A percentile compares a stretch with the other conserved stretches of the same genome.
Evolutionary conservation across 1,140 invertebrate genomes (phyloP).

Genomic region (Sycophila sp.): DNA sequence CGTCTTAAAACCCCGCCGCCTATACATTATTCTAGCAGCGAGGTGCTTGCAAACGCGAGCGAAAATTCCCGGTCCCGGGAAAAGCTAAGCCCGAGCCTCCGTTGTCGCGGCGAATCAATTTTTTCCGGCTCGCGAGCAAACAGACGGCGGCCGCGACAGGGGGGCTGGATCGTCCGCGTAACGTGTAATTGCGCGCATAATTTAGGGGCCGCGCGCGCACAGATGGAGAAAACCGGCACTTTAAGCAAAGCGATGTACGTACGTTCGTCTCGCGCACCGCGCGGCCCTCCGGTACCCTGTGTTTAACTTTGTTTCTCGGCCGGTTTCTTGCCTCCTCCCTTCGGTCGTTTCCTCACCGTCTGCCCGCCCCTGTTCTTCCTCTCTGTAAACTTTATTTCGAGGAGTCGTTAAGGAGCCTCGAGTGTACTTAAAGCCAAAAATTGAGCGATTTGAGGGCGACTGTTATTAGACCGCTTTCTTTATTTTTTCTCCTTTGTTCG

Average conservation of each 20-base stretch:
- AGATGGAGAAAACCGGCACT: conserved; percentile 44
- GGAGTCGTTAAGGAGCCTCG: conserved; percentile 7
- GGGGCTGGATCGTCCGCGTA: background rate
- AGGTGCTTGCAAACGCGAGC: too few species aligned
- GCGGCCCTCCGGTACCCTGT: conserved; percentile 48
- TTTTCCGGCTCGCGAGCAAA: too few species aligned
- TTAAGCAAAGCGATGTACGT: conserved; percentile 58
- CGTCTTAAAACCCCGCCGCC: too few species aligned
- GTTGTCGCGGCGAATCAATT: conserved; percentile 1
- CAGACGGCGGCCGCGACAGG: conserved; percentile 6
- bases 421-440: conserved; percentile 23
- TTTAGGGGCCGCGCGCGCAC: conserved; percentile 53
- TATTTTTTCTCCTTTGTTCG: conserved; percentile 2
- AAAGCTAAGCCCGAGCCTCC: background rate
- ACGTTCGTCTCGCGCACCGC: conserved; percentile 45
- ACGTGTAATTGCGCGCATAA: conserved; percentile 61
- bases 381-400: conserved; percentile 20
- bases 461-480: background rate
- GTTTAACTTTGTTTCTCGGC: conserved; percentile 7
- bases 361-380: background rate
- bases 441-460: conserved; percentile 21
- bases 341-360: background rate
- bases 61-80: too few species aligned
- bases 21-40: too few species aligned
- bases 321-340: background rate